These are phyloP conservation scores for Disparrhopalites patrizii DNA, from an alignment of 2,888 invertebrate genomes.

Conservation along the genomic window DNA sequence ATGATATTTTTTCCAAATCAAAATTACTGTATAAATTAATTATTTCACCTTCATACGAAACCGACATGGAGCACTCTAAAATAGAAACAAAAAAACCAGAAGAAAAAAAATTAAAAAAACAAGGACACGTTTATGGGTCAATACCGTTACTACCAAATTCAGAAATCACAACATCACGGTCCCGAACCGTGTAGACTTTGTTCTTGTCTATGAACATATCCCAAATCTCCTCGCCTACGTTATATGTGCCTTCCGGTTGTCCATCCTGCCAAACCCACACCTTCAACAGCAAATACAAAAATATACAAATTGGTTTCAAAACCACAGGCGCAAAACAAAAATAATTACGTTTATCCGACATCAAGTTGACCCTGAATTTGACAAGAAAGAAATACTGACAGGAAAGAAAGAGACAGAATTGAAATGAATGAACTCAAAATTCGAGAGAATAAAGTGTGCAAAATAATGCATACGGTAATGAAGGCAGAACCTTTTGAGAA, in stretches of 20 bases:
- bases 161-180: slow-evolving; percentile 60
- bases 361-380: not conserved
- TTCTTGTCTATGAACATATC: slow-evolving; percentile 58
- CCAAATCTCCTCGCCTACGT: slow-evolving; percentile 62
- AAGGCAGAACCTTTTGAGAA: too few species aligned
- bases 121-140: not conserved
- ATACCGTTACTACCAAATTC: slow-evolving; percentile 50
- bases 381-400: not conserved
- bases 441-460: too few species aligned
- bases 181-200: slow-evolving; percentile 60
- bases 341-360: not conserved
- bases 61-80: slow-evolving; percentile 7
- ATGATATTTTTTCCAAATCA: slow-evolving; percentile 3
- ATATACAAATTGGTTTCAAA: too few species aligned
- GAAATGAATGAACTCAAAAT: not conserved
- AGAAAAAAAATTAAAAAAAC: not conserved
- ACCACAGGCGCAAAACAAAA: too few species aligned
- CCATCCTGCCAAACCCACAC: slow-evolving; percentile 58
- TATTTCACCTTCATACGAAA: not conserved
- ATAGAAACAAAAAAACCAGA: not conserved
- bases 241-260: slow-evolving; percentile 55
- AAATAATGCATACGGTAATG: too few species aligned
- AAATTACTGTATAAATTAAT: not conserved
- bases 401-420: not conserved
- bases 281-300: too few species aligned